Conservation (phyloP, 2,113 vertebrate genomes). For the Perca schrenkii region DNA sequence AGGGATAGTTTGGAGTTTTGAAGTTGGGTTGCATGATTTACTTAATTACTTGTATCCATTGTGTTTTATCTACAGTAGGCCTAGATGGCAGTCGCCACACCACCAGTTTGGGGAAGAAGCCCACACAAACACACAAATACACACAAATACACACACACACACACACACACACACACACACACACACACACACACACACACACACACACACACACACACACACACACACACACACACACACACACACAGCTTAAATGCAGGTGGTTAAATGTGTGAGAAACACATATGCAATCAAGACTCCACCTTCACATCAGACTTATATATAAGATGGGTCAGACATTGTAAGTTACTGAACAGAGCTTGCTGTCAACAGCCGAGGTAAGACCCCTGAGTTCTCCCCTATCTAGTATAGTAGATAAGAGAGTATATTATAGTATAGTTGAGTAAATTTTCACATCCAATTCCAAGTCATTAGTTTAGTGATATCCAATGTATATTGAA, state of each 20-base stretch:
- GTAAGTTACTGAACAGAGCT: background rate
- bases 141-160: no score
- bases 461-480: background rate
- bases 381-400: background rate
- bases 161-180: no score
- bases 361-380: background rate
- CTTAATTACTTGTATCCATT: no score
- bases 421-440: background rate
- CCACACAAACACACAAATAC: no score
- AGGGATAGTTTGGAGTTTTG: slow-evolving; percentile 9
- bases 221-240: background rate
- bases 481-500: no score
- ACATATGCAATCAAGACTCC: background rate
- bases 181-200: background rate
- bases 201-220: background rate
- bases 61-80: no score
- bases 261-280: background rate
- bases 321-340: background rate
- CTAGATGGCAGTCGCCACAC: no score
- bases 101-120: no score
- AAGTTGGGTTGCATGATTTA: slow-evolving; percentile 1
- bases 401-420: no score
- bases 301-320: background rate
- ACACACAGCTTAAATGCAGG: background rate
- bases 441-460: background rate